Base-by-base conservation (phyloP, 1,140 invertebrate species). In the Caenorhabditis remanei region DNA sequence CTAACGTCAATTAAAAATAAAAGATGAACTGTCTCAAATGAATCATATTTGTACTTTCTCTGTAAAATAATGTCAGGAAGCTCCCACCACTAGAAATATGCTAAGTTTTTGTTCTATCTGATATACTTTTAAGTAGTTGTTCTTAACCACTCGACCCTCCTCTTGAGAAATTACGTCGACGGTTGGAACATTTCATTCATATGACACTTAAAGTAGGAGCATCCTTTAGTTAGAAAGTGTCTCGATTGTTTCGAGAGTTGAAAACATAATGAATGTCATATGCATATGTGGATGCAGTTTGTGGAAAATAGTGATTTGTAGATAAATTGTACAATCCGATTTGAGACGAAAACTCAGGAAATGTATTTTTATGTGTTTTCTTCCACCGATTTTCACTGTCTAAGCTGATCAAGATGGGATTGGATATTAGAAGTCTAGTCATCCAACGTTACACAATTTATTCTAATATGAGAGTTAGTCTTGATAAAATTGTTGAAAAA, bases 171-270 rank as follows among this genome's bases (percentile, higher is more conserved):
- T 79, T 79, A 79, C 46, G 43, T 71, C 71, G 50, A 3, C 71
- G 32, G 32, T 32, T 14, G 71, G 46, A 79, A 79, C 71, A 79
- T 79, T 79, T 79, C 46, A 48, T 79, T 79, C 46, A 50, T 11
- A 79, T 48, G 40, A 79, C 43, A 79, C 43, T 14, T 71, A 19
- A 63, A 63, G 61, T 63, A 24, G 61, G 61, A 71, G 41, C 65
- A 71, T 71, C 43, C 41, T 71, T 63, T 63, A 63, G 61, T 71
- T 5, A 63, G 8, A 71, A 71, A 43, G 65, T 71, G 71, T 79
- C 71, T 50, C 71, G 24, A 79, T 79, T 79, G 71, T 79, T 79
- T 79, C 46, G 46, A 79, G 71, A 79, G n/a, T 53, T 50, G 65
- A 71, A n/a, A 71, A n/a, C 21, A 71, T 71, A 48, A 71, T 48